phyloP scores from a whole-genome alignment of 1,140 invertebrate genomes.

The Muscidifurax raptorellus region DNA sequence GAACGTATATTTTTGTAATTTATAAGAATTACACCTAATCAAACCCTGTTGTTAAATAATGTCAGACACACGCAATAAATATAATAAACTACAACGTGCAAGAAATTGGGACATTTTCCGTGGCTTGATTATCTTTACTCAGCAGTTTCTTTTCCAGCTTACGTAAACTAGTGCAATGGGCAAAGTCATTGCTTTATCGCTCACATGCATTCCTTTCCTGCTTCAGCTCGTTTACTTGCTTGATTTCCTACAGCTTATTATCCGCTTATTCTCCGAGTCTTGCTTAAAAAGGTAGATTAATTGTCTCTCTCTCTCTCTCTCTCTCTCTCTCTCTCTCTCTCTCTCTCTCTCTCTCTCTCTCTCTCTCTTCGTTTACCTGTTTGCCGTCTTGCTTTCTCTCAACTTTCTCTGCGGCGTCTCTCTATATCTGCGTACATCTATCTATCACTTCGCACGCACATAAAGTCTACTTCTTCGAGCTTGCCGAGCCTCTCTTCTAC shows the following conservation, averaged over 20 bases:
- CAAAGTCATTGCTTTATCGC: conserved; percentile 64
- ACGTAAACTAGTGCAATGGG: conserved; percentile 63
- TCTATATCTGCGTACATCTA: conserved; percentile 4
- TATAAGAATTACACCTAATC: conserved; percentile 35
- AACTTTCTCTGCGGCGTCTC: conserved; percentile 18
- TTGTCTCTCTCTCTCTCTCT: not conserved
- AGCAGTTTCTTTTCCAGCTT: conserved; percentile 67
- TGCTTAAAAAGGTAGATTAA: conserved; percentile 53
- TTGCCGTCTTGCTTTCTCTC: not conserved
- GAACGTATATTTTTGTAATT: conserved; percentile 49
- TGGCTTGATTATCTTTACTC: conserved; percentile 55
- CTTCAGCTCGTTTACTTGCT: conserved; percentile 61
- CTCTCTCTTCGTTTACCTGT: conserved; percentile 27
- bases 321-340: conserved; percentile 9
- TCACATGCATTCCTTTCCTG: conserved; percentile 56
- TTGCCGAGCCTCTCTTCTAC: conserved; percentile 20
- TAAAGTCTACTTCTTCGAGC: conserved; percentile 5
- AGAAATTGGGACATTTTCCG: conserved; percentile 51
- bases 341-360: not conserved
- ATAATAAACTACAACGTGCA: conserved; percentile 35
- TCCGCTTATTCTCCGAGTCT: conserved; percentile 50
- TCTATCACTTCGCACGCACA: not conserved
- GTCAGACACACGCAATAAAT: conserved; percentile 24
- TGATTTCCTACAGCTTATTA: conserved; percentile 59
- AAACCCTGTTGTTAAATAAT: conserved; percentile 40